Percentiles rank a stretch among this genome's conserved stretches.
These are phyloP conservation scores for Dipodomys ordii DNA, from an alignment of 2,113 vertebrate species.

Conservation along the genomic window DNA sequence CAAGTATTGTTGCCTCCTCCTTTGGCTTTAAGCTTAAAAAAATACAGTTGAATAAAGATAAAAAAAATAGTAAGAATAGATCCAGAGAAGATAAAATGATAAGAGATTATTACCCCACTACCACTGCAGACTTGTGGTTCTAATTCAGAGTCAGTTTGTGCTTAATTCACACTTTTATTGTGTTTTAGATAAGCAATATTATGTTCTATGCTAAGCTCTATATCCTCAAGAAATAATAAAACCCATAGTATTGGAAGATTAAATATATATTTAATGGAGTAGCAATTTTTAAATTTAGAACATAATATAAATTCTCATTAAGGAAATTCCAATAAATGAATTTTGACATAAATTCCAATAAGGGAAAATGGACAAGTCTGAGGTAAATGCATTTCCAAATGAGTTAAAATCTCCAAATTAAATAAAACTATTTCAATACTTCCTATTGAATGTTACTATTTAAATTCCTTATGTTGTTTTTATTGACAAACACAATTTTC, in stretches of 20 bases:
- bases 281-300: background rate
- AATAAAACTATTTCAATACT: background rate
- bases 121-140: background rate
- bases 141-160: background rate
- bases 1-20: no score
- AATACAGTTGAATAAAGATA: no score
- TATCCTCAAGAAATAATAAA: no score
- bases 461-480: background rate
- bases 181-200: background rate
- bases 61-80: background rate
- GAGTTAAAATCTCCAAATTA: background rate
- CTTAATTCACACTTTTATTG: background rate
- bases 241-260: background rate
- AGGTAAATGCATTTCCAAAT: background rate
- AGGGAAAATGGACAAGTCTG: background rate
- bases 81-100: background rate
- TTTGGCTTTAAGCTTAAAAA: background rate
- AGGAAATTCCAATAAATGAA: no score
- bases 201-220: background rate
- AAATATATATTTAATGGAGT: background rate
- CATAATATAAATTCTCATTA: background rate
- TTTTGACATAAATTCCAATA: background rate
- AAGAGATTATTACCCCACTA: background rate
- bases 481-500: background rate
- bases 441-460: background rate